Evolutionary conservation across 2,888 invertebrate species (phyloP).

Genomic region (Nesidiocoris tenuis): DNA sequence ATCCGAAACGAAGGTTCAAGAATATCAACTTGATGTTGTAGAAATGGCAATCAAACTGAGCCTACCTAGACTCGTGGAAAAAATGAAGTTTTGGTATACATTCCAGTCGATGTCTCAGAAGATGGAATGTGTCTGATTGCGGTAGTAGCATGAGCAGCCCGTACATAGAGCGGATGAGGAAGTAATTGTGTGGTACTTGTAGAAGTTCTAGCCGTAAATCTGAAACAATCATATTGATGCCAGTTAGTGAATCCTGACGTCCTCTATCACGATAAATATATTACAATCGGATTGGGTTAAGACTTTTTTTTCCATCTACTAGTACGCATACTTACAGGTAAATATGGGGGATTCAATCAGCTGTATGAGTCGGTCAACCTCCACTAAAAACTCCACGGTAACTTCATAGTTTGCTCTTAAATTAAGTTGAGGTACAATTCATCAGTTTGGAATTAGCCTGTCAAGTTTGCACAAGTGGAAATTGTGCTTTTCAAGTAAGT

Average conservation of each 20-base stretch:
- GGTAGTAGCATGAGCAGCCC: conserved; percentile 96
- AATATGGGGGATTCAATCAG: conserved; percentile 98
- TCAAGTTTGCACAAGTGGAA: no score
- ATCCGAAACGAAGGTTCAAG: no score
- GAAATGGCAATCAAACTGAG: no score
- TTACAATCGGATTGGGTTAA: no score
- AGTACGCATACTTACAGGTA: conserved; percentile 73
- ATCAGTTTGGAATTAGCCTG: not conserved
- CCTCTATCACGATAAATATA: no score
- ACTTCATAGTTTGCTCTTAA: conserved; percentile 88
- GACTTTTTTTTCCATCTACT: no score
- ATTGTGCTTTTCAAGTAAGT: no score
- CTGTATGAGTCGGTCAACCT: conserved; percentile 96
- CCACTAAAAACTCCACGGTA: conserved; percentile 91
- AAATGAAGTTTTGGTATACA: conserved; percentile 70
- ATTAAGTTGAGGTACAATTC: conserved; percentile 22
- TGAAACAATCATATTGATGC: conserved; percentile 58
- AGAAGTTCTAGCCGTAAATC: conserved; percentile 91
- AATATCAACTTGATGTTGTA: no score
- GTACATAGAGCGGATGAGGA: conserved; percentile 84
- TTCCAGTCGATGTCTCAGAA: conserved; percentile 75
- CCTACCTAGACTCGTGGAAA: conserved; percentile 59
- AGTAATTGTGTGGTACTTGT: conserved; percentile 71
- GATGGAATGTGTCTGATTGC: conserved; percentile 94
- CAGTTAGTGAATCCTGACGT: no score